phyloP scores from a whole-genome alignment of 2,888 invertebrate species.

The Acanthacorydalis orientalis region DNA sequence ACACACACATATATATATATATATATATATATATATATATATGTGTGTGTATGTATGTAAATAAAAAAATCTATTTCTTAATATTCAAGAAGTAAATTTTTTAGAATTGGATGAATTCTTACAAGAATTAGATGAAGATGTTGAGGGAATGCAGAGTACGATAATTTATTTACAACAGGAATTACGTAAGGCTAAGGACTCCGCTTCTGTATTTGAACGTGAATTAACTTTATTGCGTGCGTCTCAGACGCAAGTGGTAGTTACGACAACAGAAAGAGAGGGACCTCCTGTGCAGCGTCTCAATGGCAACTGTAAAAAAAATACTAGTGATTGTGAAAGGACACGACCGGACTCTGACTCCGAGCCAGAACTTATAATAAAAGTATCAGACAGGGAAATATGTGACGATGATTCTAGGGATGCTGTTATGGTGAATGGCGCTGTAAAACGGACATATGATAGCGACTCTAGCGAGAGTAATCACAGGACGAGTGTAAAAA shows the following conservation, averaged over 20 bases:
- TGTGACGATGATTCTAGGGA: constrained; percentile 28
- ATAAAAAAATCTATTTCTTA: background rate
- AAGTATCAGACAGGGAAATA: constrained; percentile 22
- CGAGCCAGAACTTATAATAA: constrained; percentile 22
- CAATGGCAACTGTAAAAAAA: constrained; percentile 8
- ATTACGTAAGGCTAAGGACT: constrained; percentile 65
- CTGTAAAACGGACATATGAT: constrained; percentile 23
- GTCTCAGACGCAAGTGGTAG: background rate
- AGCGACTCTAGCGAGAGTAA: constrained; percentile 29
- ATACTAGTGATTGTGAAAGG: background rate
- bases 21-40: background rate
- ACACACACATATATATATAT: background rate
- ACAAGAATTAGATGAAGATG: constrained; percentile 90
- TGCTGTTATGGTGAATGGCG: constrained; percentile 12
- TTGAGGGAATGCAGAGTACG: constrained; percentile 97
- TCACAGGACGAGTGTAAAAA: constrained; percentile 34
- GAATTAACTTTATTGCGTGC: constrained; percentile 25
- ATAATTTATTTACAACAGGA: constrained; percentile 89
- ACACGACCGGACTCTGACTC: constrained; percentile 16
- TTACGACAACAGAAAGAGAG: constrained; percentile 2
- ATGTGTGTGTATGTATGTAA: background rate
- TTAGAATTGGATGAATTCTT: constrained; percentile 89
- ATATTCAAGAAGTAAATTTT: constrained; percentile 11
- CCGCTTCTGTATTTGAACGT: constrained; percentile 42
- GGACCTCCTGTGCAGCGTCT: constrained; percentile 1